Evolutionary conservation across 2,113 vertebrate species (phyloP), one percentile per base, ranked within the genome.

Genomic region (Syrrhaptes paradoxus): DNA sequence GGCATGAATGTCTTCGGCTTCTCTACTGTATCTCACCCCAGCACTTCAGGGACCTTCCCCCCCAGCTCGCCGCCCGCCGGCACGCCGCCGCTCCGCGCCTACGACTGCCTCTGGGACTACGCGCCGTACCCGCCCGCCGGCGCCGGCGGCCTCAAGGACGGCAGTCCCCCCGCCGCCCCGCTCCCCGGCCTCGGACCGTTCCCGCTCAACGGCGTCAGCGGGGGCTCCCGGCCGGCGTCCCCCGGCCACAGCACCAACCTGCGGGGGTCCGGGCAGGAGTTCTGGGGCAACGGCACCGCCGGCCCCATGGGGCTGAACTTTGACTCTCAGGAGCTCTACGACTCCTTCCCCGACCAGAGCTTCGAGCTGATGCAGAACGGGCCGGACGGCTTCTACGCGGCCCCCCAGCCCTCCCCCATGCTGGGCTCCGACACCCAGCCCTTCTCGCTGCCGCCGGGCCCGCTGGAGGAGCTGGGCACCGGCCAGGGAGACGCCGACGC

Each of bases 1-100:
- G 99, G 99, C 97, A 98, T 99, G 99, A 99, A 99, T 98, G 99
- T 99, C 98, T 99, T 99, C 97, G 99, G 99, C 98, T 98, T 99
- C 98, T 98, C 99, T 98, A 99, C 99, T 99, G 99, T 99, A 98
- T 98, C 98, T 74, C 99, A 98, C 97, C 98, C 98, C 96, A 97
- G 98, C 96, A 98, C 98, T 96, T 97, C 99, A 98, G 98, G 98
- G 97, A 98, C 98, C 87, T 98, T 98, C 95, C 95, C 98, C 46
- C 97, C 98, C 83, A 95, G 98, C 87, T 95, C 98, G 22, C 98
- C 98, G 19, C 98, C 98, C 93, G 97, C 98, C 68, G 98, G 97
- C 98, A 98, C 98, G 76, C 98, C 98, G 89, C 98, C 98, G 77
- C 98, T 98, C 93, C 97, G 97, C 84, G 4, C 98, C 95, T 99